Evolutionary conservation across 2,113 vertebrate genomes (phyloP), one percentile per base, ranked within the genome.

Genomic region (Myiozetetes cayanensis): DNA sequence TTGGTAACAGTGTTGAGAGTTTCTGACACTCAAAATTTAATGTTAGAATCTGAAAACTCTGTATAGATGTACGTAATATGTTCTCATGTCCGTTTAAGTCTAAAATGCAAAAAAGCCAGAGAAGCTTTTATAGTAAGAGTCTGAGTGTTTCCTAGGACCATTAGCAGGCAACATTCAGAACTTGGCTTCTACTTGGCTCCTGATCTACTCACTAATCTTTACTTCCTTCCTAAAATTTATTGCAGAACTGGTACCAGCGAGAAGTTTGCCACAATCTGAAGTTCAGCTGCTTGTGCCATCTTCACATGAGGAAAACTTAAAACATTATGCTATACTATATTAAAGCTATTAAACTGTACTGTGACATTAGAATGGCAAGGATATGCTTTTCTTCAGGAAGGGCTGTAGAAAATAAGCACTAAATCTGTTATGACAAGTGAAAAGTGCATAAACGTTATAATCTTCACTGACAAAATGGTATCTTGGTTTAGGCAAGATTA

Each of bases 401-500:
- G 13, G 16, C 31, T 86, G 28, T 63, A 46, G 87, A 85, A 96
- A 95, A 63, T 49, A 78, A 94, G 81, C 17, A 87, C 35, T 53
- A 92, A 92, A 91, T 94, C n/a, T 91, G 47, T 91, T 86, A 72
- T 70, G 68, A 90, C 56, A 96, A 75, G 49, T 72, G 62, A 85
- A 93, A 95, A 95, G 71, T 81, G 20, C 17, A 91, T 30, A 95
- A 88, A 73, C 49, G 22, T 95, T 87, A 77, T 56, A 87, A 95
- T 92, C 68, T 91, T 87, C 59, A 74, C 55, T 85, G 79, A 87
- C 63, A 81, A 88, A 86, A 75, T 56, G 23, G 3, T 88, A 53
- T 59, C 41, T 46, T 4, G 12, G n/a, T 87, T 81, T 87, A 62
- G 71, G 67, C 44, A 84, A 92, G 87, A 78, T 87, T 84, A 87